Base-by-base conservation (phyloP, 2,797 vertebrate genomes). In the Sebastolobus alascanus region DNA sequence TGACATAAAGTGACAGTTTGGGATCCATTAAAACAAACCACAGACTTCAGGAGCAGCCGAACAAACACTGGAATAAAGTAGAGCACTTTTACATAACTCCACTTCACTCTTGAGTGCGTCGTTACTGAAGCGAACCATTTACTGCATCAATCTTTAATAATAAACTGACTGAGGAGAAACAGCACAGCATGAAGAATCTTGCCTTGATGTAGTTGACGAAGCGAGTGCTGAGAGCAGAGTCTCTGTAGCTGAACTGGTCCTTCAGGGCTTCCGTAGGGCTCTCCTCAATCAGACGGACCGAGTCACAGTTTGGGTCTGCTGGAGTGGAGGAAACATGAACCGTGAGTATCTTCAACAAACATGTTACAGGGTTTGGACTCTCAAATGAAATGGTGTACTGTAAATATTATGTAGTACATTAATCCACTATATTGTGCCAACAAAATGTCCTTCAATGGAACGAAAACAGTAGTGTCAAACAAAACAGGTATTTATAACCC, bases 121-220 rank as follows among this genome's bases (percentile, higher is more conserved):
- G 6, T 78, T 63, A 76, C 63, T 27, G 46, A 58, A 6, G 50
- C 3, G 2, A 58, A 33, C 22, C 63, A 4, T 67, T 81, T 54
- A 70, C 63, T 40, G 75, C 80, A 69, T 80, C 52, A 8, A 50
- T 35, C 27, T 82, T 70, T 79, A 16, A 79, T 12, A 12, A 18
- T 4, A 27, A 54, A 27, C 25, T 1, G 55, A 46, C 5, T 5
- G 38, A 25, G 29, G 16, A 40, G 52, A 18, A 9, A 11, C 27
- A 54, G 16, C 3, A 3, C 59, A 61, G 10, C 20, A 4, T 0
- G 3, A 46, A 5, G 11, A 25, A 25, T 77, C 95, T 96, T 96
- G 89, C 98, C 97, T 98, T 97, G 82, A 96, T 96, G 89, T 97
- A 98, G 92, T 87, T 96, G 89, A 97, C 87, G 72, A 97, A 98